These are phyloP conservation scores for Pempheris klunzingeri DNA, from an alignment of 2,797 vertebrate species.

Conservation along the genomic window DNA sequence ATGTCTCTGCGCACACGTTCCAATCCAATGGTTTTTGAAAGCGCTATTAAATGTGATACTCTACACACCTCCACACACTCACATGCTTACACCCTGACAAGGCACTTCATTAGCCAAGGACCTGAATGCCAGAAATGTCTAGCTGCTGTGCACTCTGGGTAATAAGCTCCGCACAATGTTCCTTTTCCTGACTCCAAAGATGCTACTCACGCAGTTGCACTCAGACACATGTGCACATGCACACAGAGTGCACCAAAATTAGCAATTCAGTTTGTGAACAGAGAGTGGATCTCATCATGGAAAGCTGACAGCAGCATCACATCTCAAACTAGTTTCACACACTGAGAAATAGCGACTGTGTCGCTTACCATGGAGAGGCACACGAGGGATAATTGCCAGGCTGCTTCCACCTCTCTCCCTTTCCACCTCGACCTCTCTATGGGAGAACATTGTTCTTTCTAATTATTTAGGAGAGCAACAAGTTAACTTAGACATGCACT, in stretches of 20 bases:
- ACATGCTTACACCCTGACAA: conserved; percentile 46
- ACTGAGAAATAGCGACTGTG: conserved; percentile 24
- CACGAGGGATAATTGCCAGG: conserved; percentile 60
- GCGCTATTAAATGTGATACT: conserved; percentile 37
- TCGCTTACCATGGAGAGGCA: conserved; percentile 44
- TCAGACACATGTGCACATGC: conserved; percentile 1
- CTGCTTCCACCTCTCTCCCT: conserved; percentile 30
- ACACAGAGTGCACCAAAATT: conserved; percentile 12
- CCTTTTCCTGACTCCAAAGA: conserved; percentile 48
- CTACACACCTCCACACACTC: not conserved
- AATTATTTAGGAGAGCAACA: conserved; percentile 47
- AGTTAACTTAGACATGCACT: conserved; percentile 29
- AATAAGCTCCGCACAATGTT: conserved; percentile 64
- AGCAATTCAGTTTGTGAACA: conserved; percentile 43
- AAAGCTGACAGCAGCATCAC: conserved; percentile 48
- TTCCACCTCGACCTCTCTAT: conserved; percentile 20
- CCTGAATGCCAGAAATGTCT: conserved; percentile 66
- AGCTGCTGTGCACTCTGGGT: conserved; percentile 59
- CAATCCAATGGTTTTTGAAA: conserved; percentile 50
- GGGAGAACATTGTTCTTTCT: conserved; percentile 52
- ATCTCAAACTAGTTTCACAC: conserved; percentile 43
- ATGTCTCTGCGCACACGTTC: conserved; percentile 29
- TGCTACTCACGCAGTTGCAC: conserved; percentile 12
- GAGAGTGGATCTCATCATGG: conserved; percentile 21
- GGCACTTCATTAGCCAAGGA: conserved; percentile 69